These are phyloP conservation scores for Recurvirostra avosetta DNA, from an alignment of 2,113 vertebrate genomes.

Conservation along the genomic window DNA sequence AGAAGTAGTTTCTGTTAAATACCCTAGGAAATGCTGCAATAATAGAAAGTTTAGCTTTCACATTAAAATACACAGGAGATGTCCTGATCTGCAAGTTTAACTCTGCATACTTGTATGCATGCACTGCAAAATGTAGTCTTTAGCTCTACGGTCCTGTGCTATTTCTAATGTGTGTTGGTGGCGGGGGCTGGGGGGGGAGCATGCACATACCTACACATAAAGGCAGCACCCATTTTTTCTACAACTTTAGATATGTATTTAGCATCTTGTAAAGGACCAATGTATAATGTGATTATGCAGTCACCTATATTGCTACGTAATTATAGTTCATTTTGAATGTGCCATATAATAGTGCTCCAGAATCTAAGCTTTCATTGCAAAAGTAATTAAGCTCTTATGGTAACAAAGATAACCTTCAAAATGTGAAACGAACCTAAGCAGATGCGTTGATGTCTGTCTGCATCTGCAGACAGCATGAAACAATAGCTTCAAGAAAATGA, in stretches of 20 bases:
- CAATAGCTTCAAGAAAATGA: neutral
- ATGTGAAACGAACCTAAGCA: constrained; percentile 16
- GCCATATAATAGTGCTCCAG: constrained; percentile 8
- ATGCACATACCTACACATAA: fast-evolving
- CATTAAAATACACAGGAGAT: neutral
- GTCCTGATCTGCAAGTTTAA: neutral
- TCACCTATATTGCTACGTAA: constrained; percentile 5
- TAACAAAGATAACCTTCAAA: constrained; percentile 60
- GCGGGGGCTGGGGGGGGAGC: no score
- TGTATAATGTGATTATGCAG: neutral
- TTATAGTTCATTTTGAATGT: constrained; percentile 27
- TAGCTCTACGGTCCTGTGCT: neutral
- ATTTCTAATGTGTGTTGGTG: neutral
- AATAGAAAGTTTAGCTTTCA: neutral
- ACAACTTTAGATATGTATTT: neutral
- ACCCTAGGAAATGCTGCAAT: neutral
- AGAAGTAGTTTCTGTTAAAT: constrained; percentile 25
- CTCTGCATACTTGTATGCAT: neutral
- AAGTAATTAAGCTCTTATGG: constrained; percentile 22
- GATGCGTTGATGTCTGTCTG: constrained; percentile 15
- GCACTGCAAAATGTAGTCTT: neutral
- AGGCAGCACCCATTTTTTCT: neutral
- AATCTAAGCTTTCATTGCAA: constrained; percentile 29
- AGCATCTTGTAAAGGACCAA: neutral
- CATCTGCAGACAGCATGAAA: constrained; percentile 46